Evolutionary conservation across 2,797 vertebrate genomes (phyloP), one percentile per base, ranked within the genome.

Genomic region (Chaetodon trifasciatus): DNA sequence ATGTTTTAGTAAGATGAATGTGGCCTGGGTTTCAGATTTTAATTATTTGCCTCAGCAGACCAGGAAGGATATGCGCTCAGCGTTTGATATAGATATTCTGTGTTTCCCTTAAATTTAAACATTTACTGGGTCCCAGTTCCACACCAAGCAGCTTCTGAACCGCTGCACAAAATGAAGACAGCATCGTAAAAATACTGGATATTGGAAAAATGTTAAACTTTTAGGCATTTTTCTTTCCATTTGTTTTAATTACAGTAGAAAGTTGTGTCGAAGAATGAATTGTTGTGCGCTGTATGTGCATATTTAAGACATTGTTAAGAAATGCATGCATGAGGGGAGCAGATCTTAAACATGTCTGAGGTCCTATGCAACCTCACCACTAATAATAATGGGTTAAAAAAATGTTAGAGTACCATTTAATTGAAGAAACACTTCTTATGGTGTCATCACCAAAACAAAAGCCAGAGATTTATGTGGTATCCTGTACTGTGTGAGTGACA

Each of bases 401-500:
- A 32, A 32, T 32, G 28, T 32, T 32, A 32, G 28, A 32, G 4
- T 44, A 44, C 13, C 3, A 15, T 15, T 15, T 3, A 44, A 44
- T 44, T 44, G 0, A 44, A 44, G 13, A 28, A 28, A 28, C 42
- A 44, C 42, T 44, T 12, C 10, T 13, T n/a, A 23, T 12, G 1
- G 28, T 57, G 32, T 35, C 6, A 11, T 19, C 28, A 35, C 16
- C 8, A 19, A 57, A 57, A 17, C 28, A 23, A 35, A 35, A 42
- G 28, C 16, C 5, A 8, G 6, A 62, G 32, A 39, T 32, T 40
- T 65, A 8, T 40, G 21, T 16, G 0, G 5, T 28, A 5, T 49
- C 23, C 24, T 23, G 9, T 67, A 63, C 50, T 64, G 8, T 28
- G 19, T 66, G 73, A 76, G 49, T 17, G 23, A 47, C 21, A 23